A percentile compares a stretch with the other conserved stretches of the same genome.
These are phyloP conservation scores for Notolepis coatsorum DNA, from an alignment of 2,797 vertebrate genomes.

Conservation along the genomic window DNA sequence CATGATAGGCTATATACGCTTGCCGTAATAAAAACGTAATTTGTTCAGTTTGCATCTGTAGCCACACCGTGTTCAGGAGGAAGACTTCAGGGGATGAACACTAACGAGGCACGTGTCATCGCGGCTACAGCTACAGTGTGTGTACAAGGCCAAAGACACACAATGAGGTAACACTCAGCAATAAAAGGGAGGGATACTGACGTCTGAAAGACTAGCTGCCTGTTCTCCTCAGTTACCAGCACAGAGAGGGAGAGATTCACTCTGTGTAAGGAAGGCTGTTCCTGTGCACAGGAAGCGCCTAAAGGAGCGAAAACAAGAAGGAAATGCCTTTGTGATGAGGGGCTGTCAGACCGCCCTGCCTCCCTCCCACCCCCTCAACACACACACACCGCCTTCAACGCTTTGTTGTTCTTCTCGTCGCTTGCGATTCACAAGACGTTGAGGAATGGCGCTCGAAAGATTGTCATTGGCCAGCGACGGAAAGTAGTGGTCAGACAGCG, in stretches of 20 bases:
- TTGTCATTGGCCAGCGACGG: not conserved
- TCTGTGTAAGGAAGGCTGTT: constrained; percentile 43
- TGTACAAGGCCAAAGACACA: not conserved
- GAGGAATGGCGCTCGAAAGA: not conserved
- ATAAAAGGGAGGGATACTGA: not conserved
- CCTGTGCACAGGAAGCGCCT: constrained; percentile 68
- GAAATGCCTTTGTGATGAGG: constrained; percentile 82
- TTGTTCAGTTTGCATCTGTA: not conserved
- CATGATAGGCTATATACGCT: no score
- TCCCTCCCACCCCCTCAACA: constrained; percentile 39
- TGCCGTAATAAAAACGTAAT: not conserved
- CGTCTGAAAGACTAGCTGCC: not conserved
- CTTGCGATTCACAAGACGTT: not conserved
- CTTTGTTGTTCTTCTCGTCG: not conserved
- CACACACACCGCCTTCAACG: constrained; percentile 12
- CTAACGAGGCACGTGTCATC: not conserved
- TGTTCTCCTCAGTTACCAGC: not conserved
- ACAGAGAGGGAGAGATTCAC: not conserved
- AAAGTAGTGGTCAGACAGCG: not conserved
- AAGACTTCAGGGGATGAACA: not conserved
- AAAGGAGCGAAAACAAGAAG: constrained; percentile 55
- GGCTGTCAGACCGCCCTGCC: constrained; percentile 41
- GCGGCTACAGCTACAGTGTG: not conserved
- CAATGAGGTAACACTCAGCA: not conserved
- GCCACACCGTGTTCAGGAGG: no score